These are phyloP conservation scores for Solenopsis fugax DNA, from an alignment of 1,140 invertebrate genomes.

Conservation along the genomic window DNA sequence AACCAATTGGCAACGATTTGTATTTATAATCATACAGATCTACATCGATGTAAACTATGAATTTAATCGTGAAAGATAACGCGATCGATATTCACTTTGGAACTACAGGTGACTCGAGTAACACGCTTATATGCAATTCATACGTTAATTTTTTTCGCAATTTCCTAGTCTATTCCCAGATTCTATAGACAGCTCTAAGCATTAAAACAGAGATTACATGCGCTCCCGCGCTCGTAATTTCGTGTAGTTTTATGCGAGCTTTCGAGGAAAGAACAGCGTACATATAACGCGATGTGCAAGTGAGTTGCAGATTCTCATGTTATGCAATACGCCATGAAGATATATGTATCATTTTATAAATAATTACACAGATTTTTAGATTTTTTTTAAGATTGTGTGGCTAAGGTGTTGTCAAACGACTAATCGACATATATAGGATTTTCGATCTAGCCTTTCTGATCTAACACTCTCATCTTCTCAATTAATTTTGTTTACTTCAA, in stretches of 20 bases:
- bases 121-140: constrained; percentile 41
- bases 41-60: background rate
- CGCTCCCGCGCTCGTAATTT: background rate
- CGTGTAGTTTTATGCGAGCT: constrained; percentile 14
- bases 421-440: too few relatives aligned
- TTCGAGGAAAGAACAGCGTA: constrained; percentile 19
- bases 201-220: constrained; percentile 29
- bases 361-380: background rate
- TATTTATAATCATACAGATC: background rate
- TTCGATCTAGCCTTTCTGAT: too few relatives aligned
- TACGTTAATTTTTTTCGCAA: constrained; percentile 33
- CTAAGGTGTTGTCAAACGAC: constrained; percentile 64
- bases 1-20: constrained; percentile 1
- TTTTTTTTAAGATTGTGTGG: constrained; percentile 69
- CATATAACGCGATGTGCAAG: background rate
- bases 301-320: background rate
- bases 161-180: background rate
- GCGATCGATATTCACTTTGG: background rate
- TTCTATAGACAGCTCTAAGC: constrained; percentile 40
- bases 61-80: background rate
- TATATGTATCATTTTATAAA: background rate
- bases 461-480: constrained; percentile 40
- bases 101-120: constrained; percentile 2
- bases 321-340: background rate
- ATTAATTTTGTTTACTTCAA: constrained; percentile 77